Evolutionary conservation across 2,888 invertebrate genomes (phyloP).

Genomic region (Rhagonycha fulva): DNA sequence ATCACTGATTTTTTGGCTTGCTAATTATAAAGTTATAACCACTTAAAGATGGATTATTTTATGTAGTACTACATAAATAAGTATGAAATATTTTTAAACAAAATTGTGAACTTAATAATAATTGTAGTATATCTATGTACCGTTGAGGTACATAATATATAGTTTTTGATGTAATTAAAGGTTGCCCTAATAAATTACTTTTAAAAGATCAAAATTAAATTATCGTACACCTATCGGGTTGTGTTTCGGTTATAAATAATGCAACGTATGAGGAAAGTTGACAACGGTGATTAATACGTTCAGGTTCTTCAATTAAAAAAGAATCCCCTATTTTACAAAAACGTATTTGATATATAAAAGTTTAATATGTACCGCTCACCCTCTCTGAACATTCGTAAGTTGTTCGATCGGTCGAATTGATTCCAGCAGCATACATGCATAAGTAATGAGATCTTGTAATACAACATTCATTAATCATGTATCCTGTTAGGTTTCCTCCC

Average conservation of each 20-base stretch:
- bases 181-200: not conserved
- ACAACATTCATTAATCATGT: slow-evolving; percentile 50
- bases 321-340: slow-evolving; percentile 27
- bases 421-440: slow-evolving; percentile 44
- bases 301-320: slow-evolving; percentile 22
- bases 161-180: not conserved
- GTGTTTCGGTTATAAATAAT: not conserved
- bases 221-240: not conserved
- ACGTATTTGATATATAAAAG: slow-evolving; percentile 27
- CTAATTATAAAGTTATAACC: too few species aligned
- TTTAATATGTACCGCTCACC: slow-evolving; percentile 26
- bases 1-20: too few species aligned
- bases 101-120: not conserved
- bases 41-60: not conserved
- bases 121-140: too few species aligned
- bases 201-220: not conserved
- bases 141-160: not conserved
- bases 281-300: slow-evolving; percentile 11
- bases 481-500: slow-evolving; percentile 47
- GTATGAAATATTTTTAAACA: not conserved
- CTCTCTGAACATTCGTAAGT: slow-evolving; percentile 28
- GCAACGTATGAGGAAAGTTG: not conserved
- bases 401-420: slow-evolving; percentile 37
- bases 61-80: too few species aligned
- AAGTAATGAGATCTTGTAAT: slow-evolving; percentile 44